Conservation (phyloP, 2,888 invertebrate species). For the Mermis nigrescens region DNA sequence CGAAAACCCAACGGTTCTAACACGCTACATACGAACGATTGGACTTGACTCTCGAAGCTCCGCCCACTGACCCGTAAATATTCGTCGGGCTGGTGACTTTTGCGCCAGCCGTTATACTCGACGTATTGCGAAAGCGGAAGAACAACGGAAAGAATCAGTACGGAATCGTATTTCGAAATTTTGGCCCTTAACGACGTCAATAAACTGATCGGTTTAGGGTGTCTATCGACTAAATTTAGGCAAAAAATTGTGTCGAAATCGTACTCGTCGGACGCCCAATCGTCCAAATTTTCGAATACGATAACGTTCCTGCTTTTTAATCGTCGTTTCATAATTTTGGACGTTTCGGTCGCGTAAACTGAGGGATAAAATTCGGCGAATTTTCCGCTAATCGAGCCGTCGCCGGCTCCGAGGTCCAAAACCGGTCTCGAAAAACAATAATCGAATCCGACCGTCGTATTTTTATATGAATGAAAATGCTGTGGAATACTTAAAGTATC, state of each 20-base stretch:
- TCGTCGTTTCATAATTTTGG: constrained; percentile 62
- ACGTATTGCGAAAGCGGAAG: constrained; percentile 84
- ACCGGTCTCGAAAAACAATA: constrained; percentile 19
- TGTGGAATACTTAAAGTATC: not conserved
- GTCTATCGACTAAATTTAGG: constrained; percentile 79
- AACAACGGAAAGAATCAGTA: constrained; percentile 63
- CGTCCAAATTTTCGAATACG: not conserved
- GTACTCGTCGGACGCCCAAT: constrained; percentile 9
- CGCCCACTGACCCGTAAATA: constrained; percentile 31
- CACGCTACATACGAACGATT: constrained; percentile 46
- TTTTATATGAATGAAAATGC: no score
- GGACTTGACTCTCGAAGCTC: constrained; percentile 48
- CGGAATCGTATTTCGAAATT: constrained; percentile 48
- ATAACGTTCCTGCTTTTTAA: constrained; percentile 47
- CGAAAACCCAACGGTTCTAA: constrained; percentile 51
- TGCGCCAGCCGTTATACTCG: constrained; percentile 41
- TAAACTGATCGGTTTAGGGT: constrained; percentile 60
- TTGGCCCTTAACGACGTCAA: constrained; percentile 52
- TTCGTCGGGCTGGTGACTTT: constrained; percentile 24
- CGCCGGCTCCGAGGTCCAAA: constrained; percentile 81
- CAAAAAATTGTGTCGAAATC: constrained; percentile 45
- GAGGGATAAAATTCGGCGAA: constrained; percentile 52
- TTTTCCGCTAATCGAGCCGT: constrained; percentile 70
- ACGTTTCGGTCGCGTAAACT: constrained; percentile 75
- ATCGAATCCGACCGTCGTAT: no score